Conservation (phyloP, 2,888 invertebrate genomes). For the Epistrophe grossulariae region DNA sequence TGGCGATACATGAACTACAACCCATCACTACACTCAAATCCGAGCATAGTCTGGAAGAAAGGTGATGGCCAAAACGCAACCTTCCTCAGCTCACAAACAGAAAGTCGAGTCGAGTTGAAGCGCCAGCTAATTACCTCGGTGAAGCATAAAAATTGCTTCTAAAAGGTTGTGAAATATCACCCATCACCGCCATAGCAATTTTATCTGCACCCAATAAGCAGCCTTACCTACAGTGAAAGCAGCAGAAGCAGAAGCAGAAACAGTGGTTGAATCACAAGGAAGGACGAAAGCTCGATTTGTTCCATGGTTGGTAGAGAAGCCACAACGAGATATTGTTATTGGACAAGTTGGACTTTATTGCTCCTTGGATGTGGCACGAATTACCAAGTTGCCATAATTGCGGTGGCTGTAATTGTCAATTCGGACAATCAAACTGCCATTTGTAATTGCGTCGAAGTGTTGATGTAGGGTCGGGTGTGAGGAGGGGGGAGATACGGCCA, state of each 20-base stretch:
- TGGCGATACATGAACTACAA: constrained; percentile 44
- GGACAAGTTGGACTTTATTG: constrained; percentile 68
- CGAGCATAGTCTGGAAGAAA: constrained; percentile 40
- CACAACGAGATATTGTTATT: constrained; percentile 65
- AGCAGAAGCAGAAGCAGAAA: background rate
- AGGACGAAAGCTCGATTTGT: background rate
- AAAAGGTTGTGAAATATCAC: constrained; percentile 38
- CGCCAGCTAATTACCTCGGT: constrained; percentile 63
- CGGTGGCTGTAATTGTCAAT: constrained; percentile 74
- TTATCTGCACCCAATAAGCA: constrained; percentile 1
- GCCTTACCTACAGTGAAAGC: background rate
- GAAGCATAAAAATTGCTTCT: constrained; percentile 53
- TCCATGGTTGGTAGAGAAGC: background rate
- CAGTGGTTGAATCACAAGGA: background rate
- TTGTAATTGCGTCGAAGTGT: constrained; percentile 68
- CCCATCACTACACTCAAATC: background rate
- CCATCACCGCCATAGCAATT: background rate
- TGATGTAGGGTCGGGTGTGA: constrained; percentile 51
- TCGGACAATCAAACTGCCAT: constrained; percentile 73
- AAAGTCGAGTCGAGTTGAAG: constrained; percentile 21
- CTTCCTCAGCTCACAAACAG: constrained; percentile 42
- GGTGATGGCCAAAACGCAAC: constrained; percentile 54
- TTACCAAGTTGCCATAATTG: constrained; percentile 73
- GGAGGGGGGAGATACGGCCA: background rate
- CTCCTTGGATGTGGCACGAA: constrained; percentile 68